Percentiles rank a stretch among this genome's conserved stretches.
phyloP scores from a whole-genome alignment of 2,113 vertebrate genomes.

The Sinocyclocheilus rhinocerous region DNA sequence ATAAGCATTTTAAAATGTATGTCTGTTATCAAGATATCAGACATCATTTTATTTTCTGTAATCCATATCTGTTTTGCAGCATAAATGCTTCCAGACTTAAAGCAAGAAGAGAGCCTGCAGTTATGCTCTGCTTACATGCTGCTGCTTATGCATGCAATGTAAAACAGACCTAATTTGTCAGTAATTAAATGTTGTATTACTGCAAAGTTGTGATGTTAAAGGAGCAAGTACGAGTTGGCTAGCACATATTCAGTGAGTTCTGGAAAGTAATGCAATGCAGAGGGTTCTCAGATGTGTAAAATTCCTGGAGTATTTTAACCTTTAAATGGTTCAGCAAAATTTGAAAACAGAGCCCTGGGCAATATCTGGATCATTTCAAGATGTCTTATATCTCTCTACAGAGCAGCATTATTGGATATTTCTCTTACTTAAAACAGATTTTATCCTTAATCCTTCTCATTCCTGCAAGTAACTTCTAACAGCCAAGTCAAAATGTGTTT shows the following conservation, averaged over 20 bases:
- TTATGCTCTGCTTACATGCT: not conserved
- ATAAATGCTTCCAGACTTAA: not conserved
- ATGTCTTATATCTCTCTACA: slow-evolving; percentile 20
- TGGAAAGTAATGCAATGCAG: slow-evolving; percentile 16
- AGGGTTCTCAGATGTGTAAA: slow-evolving; percentile 20
- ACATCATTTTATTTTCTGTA: not conserved
- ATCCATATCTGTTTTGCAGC: not conserved
- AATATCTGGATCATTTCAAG: slow-evolving; percentile 30
- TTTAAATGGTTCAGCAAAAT: slow-evolving; percentile 16
- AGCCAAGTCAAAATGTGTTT: not conserved
- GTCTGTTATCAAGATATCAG: not conserved
- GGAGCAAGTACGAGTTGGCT: not conserved
- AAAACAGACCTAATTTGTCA: not conserved
- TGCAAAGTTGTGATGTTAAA: not conserved
- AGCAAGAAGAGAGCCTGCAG: not conserved
- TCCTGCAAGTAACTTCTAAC: not conserved
- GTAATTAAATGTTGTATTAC: not conserved
- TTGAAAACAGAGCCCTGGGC: not conserved
- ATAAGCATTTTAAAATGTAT: not conserved
- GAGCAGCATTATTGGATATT: not conserved
- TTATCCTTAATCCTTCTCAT: not conserved
- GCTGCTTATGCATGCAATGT: not conserved
- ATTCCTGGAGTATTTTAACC: slow-evolving; percentile 26
- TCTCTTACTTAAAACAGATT: not conserved
- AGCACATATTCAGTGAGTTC: not conserved